Evolutionary conservation across 1,140 invertebrate genomes (phyloP).

Genomic region (Linepithema humile): DNA sequence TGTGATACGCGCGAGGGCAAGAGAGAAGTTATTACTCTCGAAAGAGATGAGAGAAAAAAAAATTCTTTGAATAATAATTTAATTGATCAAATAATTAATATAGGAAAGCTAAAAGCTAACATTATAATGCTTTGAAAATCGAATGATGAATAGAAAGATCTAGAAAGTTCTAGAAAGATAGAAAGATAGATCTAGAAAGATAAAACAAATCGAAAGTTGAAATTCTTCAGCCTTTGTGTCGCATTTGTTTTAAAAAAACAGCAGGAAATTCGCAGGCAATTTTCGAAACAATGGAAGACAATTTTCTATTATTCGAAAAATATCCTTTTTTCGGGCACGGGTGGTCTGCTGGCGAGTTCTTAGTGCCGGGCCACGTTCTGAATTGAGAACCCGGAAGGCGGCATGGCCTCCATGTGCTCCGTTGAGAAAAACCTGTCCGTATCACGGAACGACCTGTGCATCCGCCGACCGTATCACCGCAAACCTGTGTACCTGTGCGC

Average conservation of each 20-base stretch:
- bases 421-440: constrained; percentile 70
- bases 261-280: not conserved
- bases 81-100: too few relatives aligned
- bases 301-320: constrained; percentile 12
- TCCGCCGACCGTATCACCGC: constrained; percentile 32
- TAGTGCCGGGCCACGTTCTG: not conserved
- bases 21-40: not conserved
- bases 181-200: not conserved
- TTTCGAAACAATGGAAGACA: not conserved
- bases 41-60: not conserved
- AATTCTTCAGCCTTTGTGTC: too few relatives aligned
- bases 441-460: constrained; percentile 67
- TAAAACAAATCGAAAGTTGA: not conserved
- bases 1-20: not conserved
- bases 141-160: too few relatives aligned
- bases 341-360: constrained; percentile 49
- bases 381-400: constrained; percentile 70
- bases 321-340: constrained; percentile 35
- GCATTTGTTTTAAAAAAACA: not conserved
- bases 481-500: constrained; percentile 13
- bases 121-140: too few relatives aligned
- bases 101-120: too few relatives aligned
- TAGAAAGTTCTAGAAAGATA: too few relatives aligned
- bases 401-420: constrained; percentile 11
- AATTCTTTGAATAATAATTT: not conserved